phyloP scores from a whole-genome alignment of 2,888 invertebrate genomes.

The Mythimna loreyi region DNA sequence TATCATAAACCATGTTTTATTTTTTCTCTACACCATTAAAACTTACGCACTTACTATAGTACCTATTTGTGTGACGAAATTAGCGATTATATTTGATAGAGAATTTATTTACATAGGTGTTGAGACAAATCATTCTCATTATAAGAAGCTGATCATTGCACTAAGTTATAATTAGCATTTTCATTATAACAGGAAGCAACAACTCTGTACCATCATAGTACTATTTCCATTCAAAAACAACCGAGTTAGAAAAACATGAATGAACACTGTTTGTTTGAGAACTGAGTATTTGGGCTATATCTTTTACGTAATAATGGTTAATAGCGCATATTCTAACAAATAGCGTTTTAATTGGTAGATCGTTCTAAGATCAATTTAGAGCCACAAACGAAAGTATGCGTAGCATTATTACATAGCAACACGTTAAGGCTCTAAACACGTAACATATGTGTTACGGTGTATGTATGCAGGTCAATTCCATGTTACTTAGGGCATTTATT shows the following conservation, averaged over 20 bases:
- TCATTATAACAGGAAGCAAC: background rate
- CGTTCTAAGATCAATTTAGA: conserved; percentile 65
- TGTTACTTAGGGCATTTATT: conserved; percentile 16
- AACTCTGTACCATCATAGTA: background rate
- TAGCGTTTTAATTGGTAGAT: conserved; percentile 78
- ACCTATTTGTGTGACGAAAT: background rate
- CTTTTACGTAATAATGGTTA: conserved; percentile 62
- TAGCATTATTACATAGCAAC: conserved; percentile 56
- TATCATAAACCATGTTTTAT: background rate
- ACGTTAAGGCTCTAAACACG: conserved; percentile 44
- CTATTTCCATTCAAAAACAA: conserved; percentile 14
- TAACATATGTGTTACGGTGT: conserved; percentile 29
- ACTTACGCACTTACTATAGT: background rate
- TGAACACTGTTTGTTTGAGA: conserved; percentile 19
- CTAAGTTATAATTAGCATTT: background rate
- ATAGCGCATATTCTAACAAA: conserved; percentile 73
- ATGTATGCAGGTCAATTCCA: conserved; percentile 55
- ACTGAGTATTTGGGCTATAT: conserved; percentile 26
- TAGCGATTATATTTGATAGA: background rate
- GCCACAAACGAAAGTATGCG: conserved; percentile 63
- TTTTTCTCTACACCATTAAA: background rate
- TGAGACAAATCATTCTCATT: background rate
- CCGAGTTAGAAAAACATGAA: conserved; percentile 1
- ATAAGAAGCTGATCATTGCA: background rate
- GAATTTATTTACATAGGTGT: background rate